phyloP scores from a whole-genome alignment of 2,113 vertebrate species.

The Xiphias gladius region DNA sequence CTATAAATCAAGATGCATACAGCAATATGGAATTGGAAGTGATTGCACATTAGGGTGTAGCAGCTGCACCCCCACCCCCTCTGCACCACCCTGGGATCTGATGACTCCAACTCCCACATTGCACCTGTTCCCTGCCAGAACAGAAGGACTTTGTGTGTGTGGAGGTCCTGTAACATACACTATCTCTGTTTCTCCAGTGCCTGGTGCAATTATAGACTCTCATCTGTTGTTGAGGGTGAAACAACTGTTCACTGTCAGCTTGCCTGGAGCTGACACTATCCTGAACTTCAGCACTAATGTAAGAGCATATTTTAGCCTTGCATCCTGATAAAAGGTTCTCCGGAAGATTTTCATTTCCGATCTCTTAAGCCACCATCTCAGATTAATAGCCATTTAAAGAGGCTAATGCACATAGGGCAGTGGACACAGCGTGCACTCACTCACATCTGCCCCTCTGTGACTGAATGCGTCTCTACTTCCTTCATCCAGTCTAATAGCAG shows the following conservation, averaged over 20 bases:
- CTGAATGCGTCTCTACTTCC: slow-evolving; percentile 39
- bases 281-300: slow-evolving; percentile 32
- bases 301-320: slow-evolving; percentile 48
- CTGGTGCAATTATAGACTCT: slow-evolving; percentile 73
- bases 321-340: slow-evolving; percentile 51
- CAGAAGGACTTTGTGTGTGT: slow-evolving; percentile 76
- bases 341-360: slow-evolving; percentile 61
- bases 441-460: slow-evolving; percentile 37
- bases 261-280: slow-evolving; percentile 41
- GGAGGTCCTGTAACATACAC: slow-evolving; percentile 69
- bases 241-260: slow-evolving; percentile 73
- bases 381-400: slow-evolving; percentile 71
- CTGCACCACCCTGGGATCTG: slow-evolving; percentile 71
- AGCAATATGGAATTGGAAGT: slow-evolving; percentile 48
- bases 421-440: slow-evolving; percentile 33
- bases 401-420: slow-evolving; percentile 62
- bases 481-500: slow-evolving; percentile 50
- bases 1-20: slow-evolving; percentile 36
- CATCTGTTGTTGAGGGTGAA: slow-evolving; percentile 72
- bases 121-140: slow-evolving; percentile 81
- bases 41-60: slow-evolving; percentile 54
- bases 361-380: slow-evolving; percentile 49
- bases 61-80: slow-evolving; percentile 68
- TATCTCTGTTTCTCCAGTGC: slow-evolving; percentile 63
- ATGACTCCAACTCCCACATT: slow-evolving; percentile 79